Evolutionary conservation across 2,113 vertebrate genomes (phyloP), one percentile per base, ranked within the genome.

Genomic region (Bufo gargarizans): DNA sequence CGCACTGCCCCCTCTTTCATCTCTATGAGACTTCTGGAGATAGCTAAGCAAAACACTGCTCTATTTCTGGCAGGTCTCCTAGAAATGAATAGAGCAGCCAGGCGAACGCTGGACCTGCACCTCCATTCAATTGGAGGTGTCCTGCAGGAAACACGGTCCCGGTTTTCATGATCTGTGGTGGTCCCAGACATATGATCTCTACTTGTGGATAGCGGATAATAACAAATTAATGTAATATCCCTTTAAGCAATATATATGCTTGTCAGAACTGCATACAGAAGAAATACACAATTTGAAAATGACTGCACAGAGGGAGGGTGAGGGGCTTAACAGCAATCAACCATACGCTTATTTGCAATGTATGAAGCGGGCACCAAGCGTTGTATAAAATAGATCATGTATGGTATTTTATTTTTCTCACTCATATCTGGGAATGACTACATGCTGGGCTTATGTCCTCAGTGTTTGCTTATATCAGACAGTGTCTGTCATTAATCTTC

Each of bases 401-500:
- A 9, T 17, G 72, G 47, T 76, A 78, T 89, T 84, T 84, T 61
- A 78, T 89, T 84, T 77, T 89, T 83, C 80, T 84, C 87, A 78
- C 72, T 89, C 82, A 47, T 89, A 78, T 77, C 56, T 83, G 58
- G 56, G 87, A 88, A 83, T 77, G 82, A 43, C 74, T 58, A 20
- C 81, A 78, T 10, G 61, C 87, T 78, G 81, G 76, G 81, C 87
- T 76, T 74, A 45, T 69, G 81, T 83, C 79, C 79, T 65, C 14
- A 20, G 19, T 77, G 14, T 88, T 88, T 84, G 56, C 86, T 88
- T 89, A 84, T 67, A 78, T 14, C 58, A 78, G 81, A 88, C 81
- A 88, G 56, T 56, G 72, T 84, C 81, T 89, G 71, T 84, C 87
- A 89, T 89, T 78, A 89, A 88, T 88, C 87, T 78, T 67, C 71